These are phyloP conservation scores for Trachelipus rathkii DNA, from an alignment of 1,140 invertebrate species.

Conservation along the genomic window DNA sequence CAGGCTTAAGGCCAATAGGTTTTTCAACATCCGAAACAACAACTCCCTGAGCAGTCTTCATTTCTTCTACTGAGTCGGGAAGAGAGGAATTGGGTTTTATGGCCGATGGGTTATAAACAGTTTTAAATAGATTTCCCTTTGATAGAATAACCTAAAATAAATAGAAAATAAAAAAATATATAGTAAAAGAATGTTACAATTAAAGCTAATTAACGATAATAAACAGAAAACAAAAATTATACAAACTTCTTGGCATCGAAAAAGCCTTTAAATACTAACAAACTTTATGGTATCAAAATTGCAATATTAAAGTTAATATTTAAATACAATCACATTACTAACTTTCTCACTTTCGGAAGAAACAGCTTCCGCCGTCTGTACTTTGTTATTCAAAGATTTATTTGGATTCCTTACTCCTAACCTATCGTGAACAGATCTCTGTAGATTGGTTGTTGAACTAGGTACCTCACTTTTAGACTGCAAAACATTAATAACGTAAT, in stretches of 20 bases:
- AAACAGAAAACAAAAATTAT: too few relatives aligned
- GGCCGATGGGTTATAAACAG: background rate
- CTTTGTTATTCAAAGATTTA: slow-evolving; percentile 35
- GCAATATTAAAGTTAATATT: too few relatives aligned
- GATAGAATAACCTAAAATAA: too few relatives aligned
- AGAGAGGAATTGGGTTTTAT: background rate
- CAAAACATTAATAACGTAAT: background rate
- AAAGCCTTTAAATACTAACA: too few relatives aligned
- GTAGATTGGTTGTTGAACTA: background rate
- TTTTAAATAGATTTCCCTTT: background rate
- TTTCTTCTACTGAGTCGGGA: background rate
- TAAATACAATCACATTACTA: too few relatives aligned
- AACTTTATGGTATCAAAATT: too few relatives aligned
- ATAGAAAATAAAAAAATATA: too few relatives aligned
- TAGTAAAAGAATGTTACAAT: too few relatives aligned
- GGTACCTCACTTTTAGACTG: background rate
- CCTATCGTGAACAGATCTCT: slow-evolving; percentile 25
- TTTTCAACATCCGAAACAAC: background rate
- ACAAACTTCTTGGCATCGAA: too few relatives aligned
- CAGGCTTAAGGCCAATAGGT: background rate
- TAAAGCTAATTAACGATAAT: too few relatives aligned
- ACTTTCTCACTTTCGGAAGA: too few relatives aligned
- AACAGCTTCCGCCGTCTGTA: too few relatives aligned
- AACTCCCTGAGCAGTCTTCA: background rate
- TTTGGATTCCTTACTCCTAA: slow-evolving; percentile 33